These are phyloP conservation scores for Fulica atra DNA, from an alignment of 2,113 vertebrate species.

Conservation along the genomic window DNA sequence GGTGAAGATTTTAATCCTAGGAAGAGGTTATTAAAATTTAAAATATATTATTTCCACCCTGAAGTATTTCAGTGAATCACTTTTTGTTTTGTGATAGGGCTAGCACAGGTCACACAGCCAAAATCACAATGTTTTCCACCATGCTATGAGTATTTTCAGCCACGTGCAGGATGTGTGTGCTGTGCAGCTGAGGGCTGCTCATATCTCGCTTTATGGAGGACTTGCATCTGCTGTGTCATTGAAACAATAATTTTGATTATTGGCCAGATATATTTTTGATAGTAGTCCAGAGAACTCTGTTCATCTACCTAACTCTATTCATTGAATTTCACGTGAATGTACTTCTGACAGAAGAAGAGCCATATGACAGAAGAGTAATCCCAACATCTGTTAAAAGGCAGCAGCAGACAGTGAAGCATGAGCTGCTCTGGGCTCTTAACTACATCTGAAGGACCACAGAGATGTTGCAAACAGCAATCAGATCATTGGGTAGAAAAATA, in stretches of 20 bases:
- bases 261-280: too few relatives aligned
- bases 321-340: not conserved
- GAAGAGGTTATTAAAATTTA: not conserved
- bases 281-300: not conserved
- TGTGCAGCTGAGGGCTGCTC: not conserved
- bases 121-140: not conserved
- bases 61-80: not conserved
- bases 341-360: not conserved
- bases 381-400: not conserved
- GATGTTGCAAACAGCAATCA: not conserved
- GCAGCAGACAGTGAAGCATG: not conserved
- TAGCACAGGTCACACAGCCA: not conserved
- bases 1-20: not conserved
- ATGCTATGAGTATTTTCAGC: not conserved
- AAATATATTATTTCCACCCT: not conserved
- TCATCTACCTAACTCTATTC: not conserved
- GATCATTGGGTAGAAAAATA: not conserved
- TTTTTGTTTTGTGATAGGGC: not conserved
- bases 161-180: not conserved
- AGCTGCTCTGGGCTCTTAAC: not conserved
- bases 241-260: not conserved
- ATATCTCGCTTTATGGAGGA: not conserved
- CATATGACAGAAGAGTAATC: not conserved
- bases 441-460: not conserved
- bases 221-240: not conserved